These are phyloP conservation scores for Spilosoma lubricipeda DNA, from an alignment of 2,888 invertebrate genomes.

Conservation along the genomic window DNA sequence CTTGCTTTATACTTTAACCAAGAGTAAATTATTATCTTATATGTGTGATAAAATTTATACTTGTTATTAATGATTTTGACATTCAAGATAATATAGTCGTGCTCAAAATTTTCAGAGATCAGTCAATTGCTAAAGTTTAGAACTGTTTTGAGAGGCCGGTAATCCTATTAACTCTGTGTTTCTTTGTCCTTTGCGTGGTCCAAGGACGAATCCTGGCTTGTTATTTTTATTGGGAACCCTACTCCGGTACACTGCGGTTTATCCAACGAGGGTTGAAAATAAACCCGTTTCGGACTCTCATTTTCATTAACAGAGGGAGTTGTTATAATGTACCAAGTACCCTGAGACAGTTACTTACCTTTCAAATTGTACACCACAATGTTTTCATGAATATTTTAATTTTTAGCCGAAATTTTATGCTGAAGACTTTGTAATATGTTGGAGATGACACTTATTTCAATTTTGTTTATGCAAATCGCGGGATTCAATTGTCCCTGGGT, in stretches of 20 bases:
- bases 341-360: slow-evolving; percentile 45
- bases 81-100: background rate
- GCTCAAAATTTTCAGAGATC: background rate
- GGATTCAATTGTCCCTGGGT: slow-evolving; percentile 20
- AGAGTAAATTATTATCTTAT: background rate
- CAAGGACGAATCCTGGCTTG: background rate
- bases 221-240: slow-evolving; percentile 21
- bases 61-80: background rate
- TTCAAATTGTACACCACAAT: slow-evolving; percentile 30
- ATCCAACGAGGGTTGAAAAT: slow-evolving; percentile 32
- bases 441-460: slow-evolving; percentile 22
- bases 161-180: background rate
- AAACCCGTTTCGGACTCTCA: slow-evolving; percentile 31
- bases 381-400: slow-evolving; percentile 40
- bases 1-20: background rate
- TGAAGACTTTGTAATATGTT: slow-evolving; percentile 28
- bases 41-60: background rate
- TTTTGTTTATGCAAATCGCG: slow-evolving; percentile 25
- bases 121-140: background rate
- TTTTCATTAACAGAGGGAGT: slow-evolving; percentile 29
- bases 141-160: background rate
- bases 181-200: background rate
- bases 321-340: slow-evolving; percentile 30
- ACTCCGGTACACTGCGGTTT: slow-evolving; percentile 24
- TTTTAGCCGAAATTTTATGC: slow-evolving; percentile 25